Evolutionary conservation across 2,113 vertebrate genomes (phyloP).

Genomic region (Tauraco erythrolophus): DNA sequence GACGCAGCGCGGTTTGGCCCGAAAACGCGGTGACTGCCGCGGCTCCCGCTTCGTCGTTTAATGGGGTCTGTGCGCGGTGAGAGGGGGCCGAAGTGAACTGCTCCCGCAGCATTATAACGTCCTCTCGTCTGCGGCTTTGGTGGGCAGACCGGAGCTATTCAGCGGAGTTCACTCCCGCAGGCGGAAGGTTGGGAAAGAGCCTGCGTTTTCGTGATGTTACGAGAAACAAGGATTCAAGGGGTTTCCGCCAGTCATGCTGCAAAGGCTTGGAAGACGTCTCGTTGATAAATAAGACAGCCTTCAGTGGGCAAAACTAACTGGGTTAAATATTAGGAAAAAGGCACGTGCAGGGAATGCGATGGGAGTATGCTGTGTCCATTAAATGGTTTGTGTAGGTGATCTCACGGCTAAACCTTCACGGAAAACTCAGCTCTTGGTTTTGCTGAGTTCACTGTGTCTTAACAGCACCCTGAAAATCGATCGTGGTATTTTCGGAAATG

Average conservation of each 20-base stretch:
- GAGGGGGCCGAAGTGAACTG: background rate
- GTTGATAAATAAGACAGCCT: background rate
- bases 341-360: background rate
- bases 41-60: accelerated
- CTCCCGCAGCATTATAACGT: background rate
- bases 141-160: accelerated
- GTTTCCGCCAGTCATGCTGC: background rate
- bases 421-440: background rate
- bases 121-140: background rate
- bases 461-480: background rate
- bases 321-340: background rate
- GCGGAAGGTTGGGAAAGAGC: background rate
- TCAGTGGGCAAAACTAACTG: background rate
- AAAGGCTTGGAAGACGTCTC: background rate
- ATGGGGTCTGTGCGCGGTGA: background rate
- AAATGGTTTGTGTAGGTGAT: background rate
- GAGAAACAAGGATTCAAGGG: background rate
- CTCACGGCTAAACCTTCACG: background rate
- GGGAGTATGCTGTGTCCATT: accelerated
- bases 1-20: background rate
- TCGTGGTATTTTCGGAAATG: background rate
- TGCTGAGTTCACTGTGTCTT: background rate
- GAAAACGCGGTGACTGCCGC: accelerated
- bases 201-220: background rate
- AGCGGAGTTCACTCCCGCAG: background rate